Evolutionary conservation across 2,888 invertebrate species (phyloP).

Genomic region (Trichacis sp.): DNA sequence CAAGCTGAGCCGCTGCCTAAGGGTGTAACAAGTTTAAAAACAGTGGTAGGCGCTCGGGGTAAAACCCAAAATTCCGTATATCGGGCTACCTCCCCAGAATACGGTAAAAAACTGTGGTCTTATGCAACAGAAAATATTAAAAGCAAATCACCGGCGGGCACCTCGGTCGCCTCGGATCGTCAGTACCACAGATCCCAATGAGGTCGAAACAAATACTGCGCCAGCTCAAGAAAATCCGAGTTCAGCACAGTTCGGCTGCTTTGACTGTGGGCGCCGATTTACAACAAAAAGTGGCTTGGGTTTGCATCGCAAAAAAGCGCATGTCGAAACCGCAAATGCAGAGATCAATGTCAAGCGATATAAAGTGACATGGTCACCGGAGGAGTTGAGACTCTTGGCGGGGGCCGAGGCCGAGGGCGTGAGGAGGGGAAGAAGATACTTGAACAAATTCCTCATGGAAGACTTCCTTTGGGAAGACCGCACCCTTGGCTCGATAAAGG

Average conservation of each 20-base stretch:
- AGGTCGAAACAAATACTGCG: not conserved
- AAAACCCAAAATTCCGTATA: too few relatives aligned
- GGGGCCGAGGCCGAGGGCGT: slow-evolving; percentile 15
- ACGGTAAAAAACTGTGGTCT: too few relatives aligned
- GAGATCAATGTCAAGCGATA: slow-evolving; percentile 18
- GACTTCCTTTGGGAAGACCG: too few relatives aligned
- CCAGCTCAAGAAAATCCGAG: too few relatives aligned
- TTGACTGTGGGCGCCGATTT: slow-evolving; percentile 7
- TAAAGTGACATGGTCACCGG: slow-evolving; percentile 10
- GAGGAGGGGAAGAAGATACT: too few relatives aligned
- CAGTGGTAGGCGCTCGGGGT: too few relatives aligned
- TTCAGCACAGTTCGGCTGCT: slow-evolving; percentile 4
- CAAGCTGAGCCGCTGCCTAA: too few relatives aligned
- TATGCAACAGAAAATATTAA: too few relatives aligned
- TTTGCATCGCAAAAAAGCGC: slow-evolving; percentile 11
- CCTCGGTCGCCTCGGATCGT: slow-evolving; percentile 9
- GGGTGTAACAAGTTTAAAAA: too few relatives aligned
- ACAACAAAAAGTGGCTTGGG: slow-evolving; percentile 12
- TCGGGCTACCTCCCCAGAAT: too few relatives aligned
- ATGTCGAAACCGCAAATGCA: slow-evolving; percentile 9
- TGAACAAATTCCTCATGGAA: too few relatives aligned
- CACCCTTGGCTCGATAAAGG: too few relatives aligned
- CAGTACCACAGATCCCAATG: not conserved
- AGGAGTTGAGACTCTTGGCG: slow-evolving; percentile 25
- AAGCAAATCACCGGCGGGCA: slow-evolving; percentile 1